Percentiles rank a stretch among this genome's conserved stretches.
These are phyloP conservation scores for Tachycineta bicolor DNA, from an alignment of 2,113 vertebrate genomes.

Conservation along the genomic window DNA sequence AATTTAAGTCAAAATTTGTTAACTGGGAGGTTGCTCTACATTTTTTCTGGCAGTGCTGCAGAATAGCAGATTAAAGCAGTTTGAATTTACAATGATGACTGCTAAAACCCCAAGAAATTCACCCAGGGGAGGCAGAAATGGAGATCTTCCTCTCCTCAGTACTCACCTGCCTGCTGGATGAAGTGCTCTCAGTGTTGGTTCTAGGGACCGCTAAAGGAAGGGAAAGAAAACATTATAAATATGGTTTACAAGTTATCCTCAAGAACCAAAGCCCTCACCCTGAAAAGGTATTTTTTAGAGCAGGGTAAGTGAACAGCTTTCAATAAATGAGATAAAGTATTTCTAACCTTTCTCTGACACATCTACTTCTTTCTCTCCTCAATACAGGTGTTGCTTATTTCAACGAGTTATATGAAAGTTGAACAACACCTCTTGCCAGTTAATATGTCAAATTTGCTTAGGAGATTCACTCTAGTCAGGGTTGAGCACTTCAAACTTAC, in stretches of 20 bases:
- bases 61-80: not conserved
- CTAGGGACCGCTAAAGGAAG: constrained; percentile 72
- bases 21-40: not conserved
- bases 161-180: constrained; percentile 88
- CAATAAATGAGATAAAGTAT: not conserved
- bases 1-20: not conserved
- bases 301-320: not conserved
- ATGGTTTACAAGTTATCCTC: not conserved
- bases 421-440: not conserved
- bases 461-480: not conserved
- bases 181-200: constrained; percentile 79
- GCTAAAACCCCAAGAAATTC: not conserved
- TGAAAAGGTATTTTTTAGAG: not conserved
- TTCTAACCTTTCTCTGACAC: not conserved
- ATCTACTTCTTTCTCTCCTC: not conserved
- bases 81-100: not conserved
- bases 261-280: not conserved
- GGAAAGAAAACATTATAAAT: not conserved
- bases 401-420: not conserved
- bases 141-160: not conserved
- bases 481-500: not conserved
- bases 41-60: not conserved
- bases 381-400: not conserved
- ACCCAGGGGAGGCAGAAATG: not conserved
- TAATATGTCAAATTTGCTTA: not conserved